Conservation (phyloP, 53 echinoderm and acorn worm species). For the Holothuria leucospilota region DNA sequence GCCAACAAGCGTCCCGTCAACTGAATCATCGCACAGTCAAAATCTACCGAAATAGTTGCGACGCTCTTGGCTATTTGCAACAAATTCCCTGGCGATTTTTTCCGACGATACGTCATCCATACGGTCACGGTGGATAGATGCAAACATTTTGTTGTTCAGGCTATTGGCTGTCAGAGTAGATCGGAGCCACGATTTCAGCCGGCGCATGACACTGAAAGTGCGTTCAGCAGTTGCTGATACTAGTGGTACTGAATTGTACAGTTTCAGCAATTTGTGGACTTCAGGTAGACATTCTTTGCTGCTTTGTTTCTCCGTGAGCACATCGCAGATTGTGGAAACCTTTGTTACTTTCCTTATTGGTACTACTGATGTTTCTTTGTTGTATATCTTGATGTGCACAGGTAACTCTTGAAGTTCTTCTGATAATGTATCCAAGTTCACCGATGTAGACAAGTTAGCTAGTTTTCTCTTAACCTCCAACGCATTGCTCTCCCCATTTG, state of each 20-base stretch:
- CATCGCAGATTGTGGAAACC: conserved; percentile 1
- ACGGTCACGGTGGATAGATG: not conserved
- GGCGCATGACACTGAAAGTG: conserved; percentile 18
- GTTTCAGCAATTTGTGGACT: conserved; percentile 13
- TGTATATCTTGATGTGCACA: not conserved
- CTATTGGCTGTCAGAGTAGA: conserved; percentile 26
- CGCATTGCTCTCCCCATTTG: not conserved
- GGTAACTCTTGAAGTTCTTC: not conserved
- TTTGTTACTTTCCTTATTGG: not conserved
- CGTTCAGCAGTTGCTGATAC: conserved; percentile 40
- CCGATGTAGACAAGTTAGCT: not conserved
- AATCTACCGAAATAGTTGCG: not conserved
- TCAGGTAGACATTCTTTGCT: conserved; percentile 8
- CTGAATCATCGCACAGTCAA: too few species aligned
- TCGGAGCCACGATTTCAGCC: not conserved
- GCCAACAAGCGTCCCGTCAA: too few species aligned
- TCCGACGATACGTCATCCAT: not conserved
- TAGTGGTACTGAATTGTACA: conserved; percentile 10
- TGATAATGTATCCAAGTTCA: not conserved
- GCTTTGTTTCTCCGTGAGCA: not conserved
- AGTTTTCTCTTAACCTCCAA: not conserved
- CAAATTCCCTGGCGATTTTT: not conserved
- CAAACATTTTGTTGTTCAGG: conserved; percentile 21
- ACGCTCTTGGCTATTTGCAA: too few species aligned
- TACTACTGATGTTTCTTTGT: not conserved